Evolutionary conservation across 2,888 invertebrate species (phyloP), one percentile per base, ranked within the genome.

Genomic region (Plagodis pulveraria): DNA sequence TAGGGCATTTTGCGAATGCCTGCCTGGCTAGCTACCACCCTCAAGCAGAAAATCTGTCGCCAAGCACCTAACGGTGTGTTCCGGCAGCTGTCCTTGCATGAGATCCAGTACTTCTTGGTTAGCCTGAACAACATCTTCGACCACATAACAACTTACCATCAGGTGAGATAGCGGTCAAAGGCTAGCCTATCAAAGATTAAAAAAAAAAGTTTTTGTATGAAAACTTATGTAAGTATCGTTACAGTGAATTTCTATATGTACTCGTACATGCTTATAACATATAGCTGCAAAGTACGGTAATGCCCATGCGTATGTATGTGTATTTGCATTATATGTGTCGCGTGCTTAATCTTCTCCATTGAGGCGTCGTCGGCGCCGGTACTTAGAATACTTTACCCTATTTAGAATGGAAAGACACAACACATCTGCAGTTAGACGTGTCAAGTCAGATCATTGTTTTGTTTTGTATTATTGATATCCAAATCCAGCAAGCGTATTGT

Each of bases 261-360:
- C 8, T 42, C 67, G 65, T 70, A 73, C 58, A 69, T 56, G 62
- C 51, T 49, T 58, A 47, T 50, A 59, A 6, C 38, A 41, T 63
- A 59, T 62, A 66, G 67, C 62, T 66, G 62, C 59, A 66, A 56
- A 53, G 72, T 69, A 70, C 71, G 73, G 75, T 80, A 78, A 70
- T 71, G 77, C 77, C 71, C 70, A 50, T 53, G 45, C 68, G 69
- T 55, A 68, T 67, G 69, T 55, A 68, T 67, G 65, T 22, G 22
- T 22, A 22, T 22, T 22, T 22, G 22, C 22, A 22, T 22, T 73
- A 73, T 72, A 74, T 72, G 69, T 63, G 67, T 67, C 76, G 76
- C 81, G 89, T 90, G 87, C 88, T 87, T 87, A 89, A 91, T 91
- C 89, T 89, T 72, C 69, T 73, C 68, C 76, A 80, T 77, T 78